Evolutionary conservation across 2,797 vertebrate species (phyloP).

Genomic region (Helarctos malayanus): DNA sequence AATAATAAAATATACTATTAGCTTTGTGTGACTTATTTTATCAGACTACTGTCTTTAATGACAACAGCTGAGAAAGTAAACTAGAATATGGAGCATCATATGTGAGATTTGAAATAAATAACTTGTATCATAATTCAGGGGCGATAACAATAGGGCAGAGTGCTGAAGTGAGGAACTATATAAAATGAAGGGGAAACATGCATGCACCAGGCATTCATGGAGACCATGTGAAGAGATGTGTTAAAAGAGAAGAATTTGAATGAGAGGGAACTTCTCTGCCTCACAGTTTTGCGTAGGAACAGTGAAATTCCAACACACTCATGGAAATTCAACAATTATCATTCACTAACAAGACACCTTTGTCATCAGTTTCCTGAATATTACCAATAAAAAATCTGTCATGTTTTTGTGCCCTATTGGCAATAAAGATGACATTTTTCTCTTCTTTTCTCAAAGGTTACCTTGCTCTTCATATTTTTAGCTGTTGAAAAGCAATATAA

Average conservation of each 20-base stretch:
- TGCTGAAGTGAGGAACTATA: not conserved
- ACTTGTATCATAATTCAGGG: not conserved
- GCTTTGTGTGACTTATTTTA: not conserved
- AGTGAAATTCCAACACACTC: not conserved
- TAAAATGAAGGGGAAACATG: not conserved
- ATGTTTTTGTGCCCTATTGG: conserved; percentile 70
- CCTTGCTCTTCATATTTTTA: conserved; percentile 58
- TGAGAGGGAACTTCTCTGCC: not conserved
- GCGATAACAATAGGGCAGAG: not conserved
- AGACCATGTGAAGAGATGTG: not conserved
- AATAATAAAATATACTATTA: not conserved
- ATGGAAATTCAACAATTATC: conserved; percentile 52
- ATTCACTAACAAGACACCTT: conserved; percentile 69
- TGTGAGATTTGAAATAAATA: not conserved
- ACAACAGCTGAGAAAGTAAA: not conserved
- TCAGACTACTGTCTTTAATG: not conserved
- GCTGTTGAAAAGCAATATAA: conserved; percentile 56
- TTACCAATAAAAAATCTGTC: conserved; percentile 70
- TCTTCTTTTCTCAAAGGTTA: conserved; percentile 67
- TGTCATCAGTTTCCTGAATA: conserved; percentile 76
- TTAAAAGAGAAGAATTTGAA: not conserved
- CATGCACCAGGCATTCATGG: not conserved
- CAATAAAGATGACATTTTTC: conserved; percentile 80
- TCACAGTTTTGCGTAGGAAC: not conserved
- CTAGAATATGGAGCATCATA: not conserved